A percentile compares a stretch with the other conserved stretches of the same genome.
Evolutionary conservation across 2,113 vertebrate genomes (phyloP).

Genomic region (Chloropsis hardwickii): DNA sequence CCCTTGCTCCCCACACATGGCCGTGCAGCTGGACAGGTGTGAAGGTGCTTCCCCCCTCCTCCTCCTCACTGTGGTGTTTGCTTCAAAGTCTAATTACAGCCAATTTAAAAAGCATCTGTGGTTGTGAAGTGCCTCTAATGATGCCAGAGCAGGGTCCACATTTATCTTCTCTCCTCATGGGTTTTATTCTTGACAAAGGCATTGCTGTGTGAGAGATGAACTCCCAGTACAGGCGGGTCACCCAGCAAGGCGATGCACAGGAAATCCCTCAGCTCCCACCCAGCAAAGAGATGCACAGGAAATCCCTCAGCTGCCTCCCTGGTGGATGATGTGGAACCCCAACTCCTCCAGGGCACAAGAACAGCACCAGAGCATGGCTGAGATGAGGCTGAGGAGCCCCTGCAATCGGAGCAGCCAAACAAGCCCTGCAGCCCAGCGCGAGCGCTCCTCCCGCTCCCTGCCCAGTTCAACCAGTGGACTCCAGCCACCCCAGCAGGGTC

Average conservation of each 20-base stretch:
- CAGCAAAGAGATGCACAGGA: background rate
- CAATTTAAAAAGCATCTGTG: background rate
- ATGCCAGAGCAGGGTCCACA: background rate
- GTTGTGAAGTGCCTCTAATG: background rate
- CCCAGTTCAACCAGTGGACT: background rate
- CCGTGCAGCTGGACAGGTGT: background rate
- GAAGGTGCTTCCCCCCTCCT: background rate
- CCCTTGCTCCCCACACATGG: rapidly evolving
- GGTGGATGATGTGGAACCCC: background rate
- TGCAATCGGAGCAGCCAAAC: rapidly evolving
- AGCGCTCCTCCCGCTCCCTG: rapidly evolving
- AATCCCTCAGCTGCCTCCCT: background rate
- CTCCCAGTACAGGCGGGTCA: rapidly evolving
- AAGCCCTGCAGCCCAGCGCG: background rate
- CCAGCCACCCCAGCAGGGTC: background rate
- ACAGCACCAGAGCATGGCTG: rapidly evolving
- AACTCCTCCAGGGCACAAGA: background rate
- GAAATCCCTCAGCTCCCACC: background rate
- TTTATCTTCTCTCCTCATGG: background rate
- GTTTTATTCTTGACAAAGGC: background rate
- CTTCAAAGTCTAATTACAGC: background rate
- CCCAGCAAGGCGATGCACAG: background rate
- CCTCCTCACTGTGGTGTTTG: background rate
- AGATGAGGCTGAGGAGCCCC: background rate
- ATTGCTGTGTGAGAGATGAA: rapidly evolving